phyloP scores from a whole-genome alignment of 2,113 vertebrate genomes.

The Delphinapterus leucas region DNA sequence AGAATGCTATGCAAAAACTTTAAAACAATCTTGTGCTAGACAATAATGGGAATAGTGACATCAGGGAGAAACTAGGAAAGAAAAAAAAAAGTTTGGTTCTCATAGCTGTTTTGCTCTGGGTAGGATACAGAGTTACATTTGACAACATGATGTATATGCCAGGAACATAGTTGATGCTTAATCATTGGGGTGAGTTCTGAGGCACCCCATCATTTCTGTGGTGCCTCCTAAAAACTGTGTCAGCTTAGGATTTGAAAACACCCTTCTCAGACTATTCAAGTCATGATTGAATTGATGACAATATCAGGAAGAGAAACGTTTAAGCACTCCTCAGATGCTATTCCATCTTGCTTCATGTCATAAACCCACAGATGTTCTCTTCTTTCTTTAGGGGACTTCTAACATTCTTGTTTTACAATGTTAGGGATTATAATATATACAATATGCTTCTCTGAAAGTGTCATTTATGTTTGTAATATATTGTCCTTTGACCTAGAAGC shows the following conservation, averaged over 20 bases:
- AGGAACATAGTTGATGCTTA: neutral
- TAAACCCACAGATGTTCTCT: constrained; percentile 46
- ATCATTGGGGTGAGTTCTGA: neutral
- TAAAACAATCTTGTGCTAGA: neutral
- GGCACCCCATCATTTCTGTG: neutral
- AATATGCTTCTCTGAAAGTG: constrained; percentile 57
- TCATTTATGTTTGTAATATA: constrained; percentile 64
- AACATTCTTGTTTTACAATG: constrained; percentile 62
- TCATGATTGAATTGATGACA: neutral
- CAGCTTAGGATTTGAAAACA: neutral
- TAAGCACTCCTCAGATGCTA: neutral
- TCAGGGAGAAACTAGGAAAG: neutral
- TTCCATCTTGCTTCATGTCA: constrained; percentile 55
- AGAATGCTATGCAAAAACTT: neutral
- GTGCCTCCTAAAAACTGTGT: neutral
- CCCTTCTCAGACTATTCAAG: neutral
- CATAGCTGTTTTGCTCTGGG: neutral
- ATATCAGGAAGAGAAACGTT: neutral
- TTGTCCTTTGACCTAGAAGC: constrained; percentile 58
- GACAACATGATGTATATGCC: neutral
- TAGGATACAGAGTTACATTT: neutral
- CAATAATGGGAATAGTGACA: neutral
- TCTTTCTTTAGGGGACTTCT: constrained; percentile 46
- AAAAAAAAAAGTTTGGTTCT: neutral
- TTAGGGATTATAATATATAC: constrained; percentile 67